phyloP scores from a whole-genome alignment of 2,888 invertebrate species.

The Thysanoteuthis rhombus region DNA sequence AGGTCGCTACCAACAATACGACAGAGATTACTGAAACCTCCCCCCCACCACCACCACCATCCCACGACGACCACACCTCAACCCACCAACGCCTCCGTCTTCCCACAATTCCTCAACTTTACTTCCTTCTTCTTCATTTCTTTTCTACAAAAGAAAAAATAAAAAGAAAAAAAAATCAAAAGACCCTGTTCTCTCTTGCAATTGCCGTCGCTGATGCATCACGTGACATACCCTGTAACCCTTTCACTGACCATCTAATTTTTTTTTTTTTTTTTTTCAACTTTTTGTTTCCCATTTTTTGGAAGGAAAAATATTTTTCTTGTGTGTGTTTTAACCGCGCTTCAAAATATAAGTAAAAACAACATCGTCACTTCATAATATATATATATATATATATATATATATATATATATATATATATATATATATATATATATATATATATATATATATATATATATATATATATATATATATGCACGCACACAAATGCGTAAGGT shows the following conservation, averaged over 20 bases:
- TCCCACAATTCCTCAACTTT: not conserved
- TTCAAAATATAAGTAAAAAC: not conserved
- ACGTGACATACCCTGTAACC: not conserved
- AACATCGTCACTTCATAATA: not conserved
- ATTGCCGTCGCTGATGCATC: not conserved
- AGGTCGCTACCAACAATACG: constrained; percentile 36
- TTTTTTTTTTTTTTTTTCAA: not conserved
- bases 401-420: not conserved
- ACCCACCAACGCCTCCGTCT: not conserved
- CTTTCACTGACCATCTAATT: not conserved
- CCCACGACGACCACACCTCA: not conserved
- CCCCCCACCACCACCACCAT: not conserved
- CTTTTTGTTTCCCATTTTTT: not conserved
- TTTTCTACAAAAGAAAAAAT: not conserved
- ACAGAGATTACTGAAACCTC: not conserved
- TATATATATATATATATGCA: not conserved
- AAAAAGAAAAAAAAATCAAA: not conserved
- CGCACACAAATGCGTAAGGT: not conserved
- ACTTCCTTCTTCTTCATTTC: not conserved
- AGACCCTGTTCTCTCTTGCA: not conserved
- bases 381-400: no score
- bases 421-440: constrained; percentile 12
- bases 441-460: constrained; percentile 12
- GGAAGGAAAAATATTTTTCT: not conserved
- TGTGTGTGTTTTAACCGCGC: not conserved